phyloP scores from a whole-genome alignment of 2,113 vertebrate species.

The Neotragus pygmaeus region DNA sequence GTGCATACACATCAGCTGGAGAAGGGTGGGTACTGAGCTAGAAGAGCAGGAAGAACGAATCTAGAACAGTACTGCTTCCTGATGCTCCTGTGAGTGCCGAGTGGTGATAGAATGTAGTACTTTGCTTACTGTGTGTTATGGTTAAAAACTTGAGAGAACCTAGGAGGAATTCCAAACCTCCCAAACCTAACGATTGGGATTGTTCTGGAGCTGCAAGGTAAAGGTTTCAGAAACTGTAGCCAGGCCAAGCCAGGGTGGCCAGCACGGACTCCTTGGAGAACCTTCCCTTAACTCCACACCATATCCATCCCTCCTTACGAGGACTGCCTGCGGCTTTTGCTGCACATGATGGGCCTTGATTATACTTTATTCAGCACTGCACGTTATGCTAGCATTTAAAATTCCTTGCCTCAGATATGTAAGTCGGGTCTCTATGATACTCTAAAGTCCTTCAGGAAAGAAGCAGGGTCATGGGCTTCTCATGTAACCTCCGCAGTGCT shows the following conservation, averaged over 20 bases:
- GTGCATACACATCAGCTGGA: background rate
- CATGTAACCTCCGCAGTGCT: background rate
- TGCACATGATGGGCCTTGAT: background rate
- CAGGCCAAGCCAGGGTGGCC: background rate
- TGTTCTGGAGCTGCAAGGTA: background rate
- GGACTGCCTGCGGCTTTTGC: no score
- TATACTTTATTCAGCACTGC: background rate
- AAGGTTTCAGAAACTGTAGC: background rate
- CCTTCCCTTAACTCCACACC: background rate
- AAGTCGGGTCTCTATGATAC: background rate
- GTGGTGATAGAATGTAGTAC: background rate
- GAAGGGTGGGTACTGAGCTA: background rate
- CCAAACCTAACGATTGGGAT: background rate
- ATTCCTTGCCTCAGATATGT: background rate
- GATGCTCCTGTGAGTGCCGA: background rate
- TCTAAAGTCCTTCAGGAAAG: background rate
- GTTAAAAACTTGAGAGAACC: background rate
- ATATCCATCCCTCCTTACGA: background rate
- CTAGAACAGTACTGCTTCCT: background rate
- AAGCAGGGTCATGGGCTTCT: background rate
- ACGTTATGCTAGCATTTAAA: background rate
- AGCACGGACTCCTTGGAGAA: background rate
- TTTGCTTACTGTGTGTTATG: background rate
- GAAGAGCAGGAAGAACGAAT: background rate
- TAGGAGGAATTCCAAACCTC: background rate